phyloP scores from a whole-genome alignment of 2,113 vertebrate species.

The Ctenomys sociabilis region DNA sequence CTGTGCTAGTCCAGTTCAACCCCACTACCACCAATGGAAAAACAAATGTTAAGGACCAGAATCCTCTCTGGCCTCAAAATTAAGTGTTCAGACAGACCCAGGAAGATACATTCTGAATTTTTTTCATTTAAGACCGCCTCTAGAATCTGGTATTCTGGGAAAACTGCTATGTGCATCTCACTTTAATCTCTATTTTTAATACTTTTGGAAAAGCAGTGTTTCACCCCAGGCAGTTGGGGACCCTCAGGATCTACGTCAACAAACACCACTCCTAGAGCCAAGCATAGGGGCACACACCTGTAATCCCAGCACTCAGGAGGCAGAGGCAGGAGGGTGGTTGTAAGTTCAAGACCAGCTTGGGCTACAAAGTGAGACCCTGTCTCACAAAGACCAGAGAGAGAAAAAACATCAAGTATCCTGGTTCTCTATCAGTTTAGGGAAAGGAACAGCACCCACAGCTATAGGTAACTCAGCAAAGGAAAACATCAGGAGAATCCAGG shows the following conservation, averaged over 20 bases:
- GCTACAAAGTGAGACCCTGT: too few species aligned
- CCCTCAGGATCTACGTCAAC: background rate
- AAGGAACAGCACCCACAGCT: background rate
- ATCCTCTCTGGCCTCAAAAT: background rate
- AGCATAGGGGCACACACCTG: too few species aligned
- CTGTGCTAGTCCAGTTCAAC: background rate
- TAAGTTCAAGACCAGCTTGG: too few species aligned
- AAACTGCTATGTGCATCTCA: background rate
- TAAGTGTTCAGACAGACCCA: background rate
- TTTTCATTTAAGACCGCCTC: background rate
- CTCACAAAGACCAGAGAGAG: too few species aligned
- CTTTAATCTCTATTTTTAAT: conserved; percentile 3
- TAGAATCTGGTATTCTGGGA: background rate
- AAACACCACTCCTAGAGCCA: background rate
- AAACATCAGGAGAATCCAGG: background rate
- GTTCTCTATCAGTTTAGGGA: background rate
- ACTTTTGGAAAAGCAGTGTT: background rate
- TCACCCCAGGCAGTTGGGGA: background rate
- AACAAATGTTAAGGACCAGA: background rate
- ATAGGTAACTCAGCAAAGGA: background rate
- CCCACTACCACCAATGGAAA: background rate
- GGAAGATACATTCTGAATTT: background rate
- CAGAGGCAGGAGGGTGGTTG: too few species aligned
- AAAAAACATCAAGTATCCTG: background rate
- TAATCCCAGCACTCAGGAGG: too few species aligned